phyloP scores from a whole-genome alignment of 2,888 invertebrate genomes.

The Dexiosoma caninum region DNA sequence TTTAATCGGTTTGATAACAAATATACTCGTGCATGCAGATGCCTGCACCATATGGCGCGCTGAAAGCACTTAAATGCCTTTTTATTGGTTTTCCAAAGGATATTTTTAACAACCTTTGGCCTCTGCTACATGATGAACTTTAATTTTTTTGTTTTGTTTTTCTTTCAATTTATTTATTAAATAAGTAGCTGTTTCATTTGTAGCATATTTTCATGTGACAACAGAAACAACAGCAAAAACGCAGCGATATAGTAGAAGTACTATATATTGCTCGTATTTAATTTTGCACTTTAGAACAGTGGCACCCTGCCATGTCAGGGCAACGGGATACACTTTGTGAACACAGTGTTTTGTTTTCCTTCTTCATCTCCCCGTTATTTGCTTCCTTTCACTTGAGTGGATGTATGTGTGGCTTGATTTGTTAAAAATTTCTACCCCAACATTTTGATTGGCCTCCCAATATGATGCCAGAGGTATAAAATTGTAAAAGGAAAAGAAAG shows the following conservation, averaged over 20 bases:
- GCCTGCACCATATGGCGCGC: too few relatives aligned
- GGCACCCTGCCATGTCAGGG: slow-evolving; percentile 67
- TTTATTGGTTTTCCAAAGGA: not conserved
- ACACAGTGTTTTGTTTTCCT: not conserved
- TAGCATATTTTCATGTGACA: slow-evolving; percentile 3
- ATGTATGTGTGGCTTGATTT: slow-evolving; percentile 22
- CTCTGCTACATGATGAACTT: not conserved
- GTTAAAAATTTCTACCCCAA: slow-evolving; percentile 48
- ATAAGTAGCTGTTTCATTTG: not conserved
- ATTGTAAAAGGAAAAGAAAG: slow-evolving; percentile 19
- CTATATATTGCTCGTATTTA: slow-evolving; percentile 25
- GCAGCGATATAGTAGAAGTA: slow-evolving; percentile 14
- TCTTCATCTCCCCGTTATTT: too few relatives aligned
- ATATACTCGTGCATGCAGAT: too few relatives aligned
- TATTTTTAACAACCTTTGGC: not conserved
- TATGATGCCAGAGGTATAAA: slow-evolving; percentile 29
- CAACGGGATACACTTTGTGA: slow-evolving; percentile 64
- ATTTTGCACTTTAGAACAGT: slow-evolving; percentile 54
- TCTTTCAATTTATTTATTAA: not conserved
- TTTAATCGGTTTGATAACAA: too few relatives aligned
- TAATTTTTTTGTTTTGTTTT: too few relatives aligned
- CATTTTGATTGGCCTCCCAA: slow-evolving; percentile 63
- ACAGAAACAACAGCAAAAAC: too few relatives aligned
- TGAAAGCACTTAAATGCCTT: too few relatives aligned
- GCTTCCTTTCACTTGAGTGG: too few relatives aligned